Evolutionary conservation across 2,797 vertebrate species (phyloP), one percentile per base, ranked within the genome.

Genomic region (Hipposideros larvatus): DNA sequence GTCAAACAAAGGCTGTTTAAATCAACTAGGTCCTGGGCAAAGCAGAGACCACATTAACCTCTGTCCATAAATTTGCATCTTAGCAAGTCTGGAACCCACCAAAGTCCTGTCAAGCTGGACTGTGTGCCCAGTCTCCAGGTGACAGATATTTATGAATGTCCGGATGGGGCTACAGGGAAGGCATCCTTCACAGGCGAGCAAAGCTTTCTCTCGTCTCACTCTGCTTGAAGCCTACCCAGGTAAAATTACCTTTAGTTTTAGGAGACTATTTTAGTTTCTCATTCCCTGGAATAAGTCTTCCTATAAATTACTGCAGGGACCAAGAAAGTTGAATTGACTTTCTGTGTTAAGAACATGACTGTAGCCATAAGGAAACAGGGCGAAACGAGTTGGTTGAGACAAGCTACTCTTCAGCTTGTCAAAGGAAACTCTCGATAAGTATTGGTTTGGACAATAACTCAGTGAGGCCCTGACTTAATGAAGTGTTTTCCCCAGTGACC

Each of bases 261-360:
- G 79, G 51, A 89, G 53, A 46, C 53, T 68, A 75, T 37, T 93
- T 63, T 79, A 90, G 88, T 74, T 75, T 87, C 75, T 95, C 92
- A 85, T 94, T 88, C 26, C 65, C 43, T 51, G 4, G 51, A 87
- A 71, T 87, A 7, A 95, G 14, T 89, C 43, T 86, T 92, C n/a
- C 57, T 63, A 83, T 65, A 93, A 80, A 87, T 75, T 85, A 94
- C 1, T 78, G 18, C 57, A 10, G 46, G 46, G 43, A 80, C 43
- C n/a, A 57, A 90, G 68, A 85, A 5, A 91, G 57, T 0, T 66
- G 66, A 91, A 71, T 16, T 71, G 70, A 78, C 9, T 86, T 84
- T 14, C 41, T 77, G 7, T 82, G 14, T 90, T 82, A 78, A 66
- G 95, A 94, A 22, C 16, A 63, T 89, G 68, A 86, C 22, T 46